Evolutionary conservation across 2,113 vertebrate genomes (phyloP).

Genomic region (Zapus hudsonius): DNA sequence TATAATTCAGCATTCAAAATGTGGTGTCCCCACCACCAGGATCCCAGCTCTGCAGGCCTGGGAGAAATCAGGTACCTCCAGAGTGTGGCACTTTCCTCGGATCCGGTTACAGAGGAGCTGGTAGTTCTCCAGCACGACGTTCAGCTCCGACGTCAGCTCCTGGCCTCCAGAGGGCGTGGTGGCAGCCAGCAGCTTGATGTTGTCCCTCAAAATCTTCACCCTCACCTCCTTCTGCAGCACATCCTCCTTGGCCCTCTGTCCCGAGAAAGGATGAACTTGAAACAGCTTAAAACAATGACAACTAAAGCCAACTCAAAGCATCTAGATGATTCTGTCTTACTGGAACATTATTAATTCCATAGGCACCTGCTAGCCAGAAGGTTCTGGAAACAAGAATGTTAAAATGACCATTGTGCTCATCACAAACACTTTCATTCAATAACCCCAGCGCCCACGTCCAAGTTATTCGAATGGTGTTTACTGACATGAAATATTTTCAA

Average conservation of each 20-base stretch:
- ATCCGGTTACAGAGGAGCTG: slow-evolving; percentile 96
- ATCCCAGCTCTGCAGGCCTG: neutral
- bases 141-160: slow-evolving; percentile 90
- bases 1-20: neutral
- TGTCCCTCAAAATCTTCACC: slow-evolving; percentile 99
- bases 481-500: neutral
- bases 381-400: neutral
- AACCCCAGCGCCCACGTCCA: neutral
- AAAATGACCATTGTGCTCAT: neutral
- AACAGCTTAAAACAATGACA: neutral
- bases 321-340: neutral
- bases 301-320: neutral
- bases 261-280: slow-evolving; percentile 33
- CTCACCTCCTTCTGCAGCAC: slow-evolving; percentile 98
- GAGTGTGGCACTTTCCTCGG: slow-evolving; percentile 96
- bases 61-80: slow-evolving; percentile 88
- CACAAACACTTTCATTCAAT: neutral
- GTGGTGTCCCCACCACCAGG: no score
- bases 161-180: slow-evolving; percentile 89
- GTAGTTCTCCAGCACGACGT: slow-evolving; percentile 93
- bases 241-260: slow-evolving; percentile 96
- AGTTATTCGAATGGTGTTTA: neutral
- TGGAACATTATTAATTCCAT: neutral
- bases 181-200: slow-evolving; percentile 91
- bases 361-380: neutral